Percentiles rank a stretch among this genome's conserved stretches.
Evolutionary conservation across 2,113 vertebrate species (phyloP).

Genomic region (Naja naja): DNA sequence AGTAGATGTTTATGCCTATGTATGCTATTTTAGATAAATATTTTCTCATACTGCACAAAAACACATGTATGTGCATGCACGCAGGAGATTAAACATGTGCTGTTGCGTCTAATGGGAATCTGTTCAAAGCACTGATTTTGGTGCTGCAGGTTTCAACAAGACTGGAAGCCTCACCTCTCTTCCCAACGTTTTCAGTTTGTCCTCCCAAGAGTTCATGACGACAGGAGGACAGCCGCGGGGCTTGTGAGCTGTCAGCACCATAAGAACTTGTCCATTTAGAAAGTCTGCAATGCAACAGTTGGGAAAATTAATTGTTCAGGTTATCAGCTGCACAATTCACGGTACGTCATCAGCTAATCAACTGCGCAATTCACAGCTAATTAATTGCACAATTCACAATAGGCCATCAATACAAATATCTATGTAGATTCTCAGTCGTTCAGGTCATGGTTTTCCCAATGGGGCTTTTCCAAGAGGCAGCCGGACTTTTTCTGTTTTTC

Average conservation of each 20-base stretch:
- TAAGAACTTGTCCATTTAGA: conserved; percentile 65
- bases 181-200: conserved; percentile 67
- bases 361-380: too few relatives aligned
- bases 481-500: too few relatives aligned
- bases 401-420: background rate
- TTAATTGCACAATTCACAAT: too few relatives aligned
- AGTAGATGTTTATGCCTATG: too few relatives aligned
- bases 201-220: conserved; percentile 56
- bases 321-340: background rate
- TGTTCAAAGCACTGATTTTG: background rate
- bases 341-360: background rate
- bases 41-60: background rate
- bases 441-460: too few relatives aligned
- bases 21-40: too few relatives aligned
- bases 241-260: conserved; percentile 64
- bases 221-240: conserved; percentile 57
- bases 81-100: background rate
- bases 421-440: too few relatives aligned
- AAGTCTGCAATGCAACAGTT: conserved; percentile 60
- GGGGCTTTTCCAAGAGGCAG: too few relatives aligned
- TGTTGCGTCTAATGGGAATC: too few relatives aligned
- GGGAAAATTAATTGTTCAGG: background rate
- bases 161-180: conserved; percentile 63
- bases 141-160: accelerated
- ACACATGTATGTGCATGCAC: background rate